A percentile compares a stretch with the other conserved stretches of the same genome.
phyloP scores from a whole-genome alignment of 2,797 vertebrate genomes.

The Pipistrellus pygmaeus region DNA sequence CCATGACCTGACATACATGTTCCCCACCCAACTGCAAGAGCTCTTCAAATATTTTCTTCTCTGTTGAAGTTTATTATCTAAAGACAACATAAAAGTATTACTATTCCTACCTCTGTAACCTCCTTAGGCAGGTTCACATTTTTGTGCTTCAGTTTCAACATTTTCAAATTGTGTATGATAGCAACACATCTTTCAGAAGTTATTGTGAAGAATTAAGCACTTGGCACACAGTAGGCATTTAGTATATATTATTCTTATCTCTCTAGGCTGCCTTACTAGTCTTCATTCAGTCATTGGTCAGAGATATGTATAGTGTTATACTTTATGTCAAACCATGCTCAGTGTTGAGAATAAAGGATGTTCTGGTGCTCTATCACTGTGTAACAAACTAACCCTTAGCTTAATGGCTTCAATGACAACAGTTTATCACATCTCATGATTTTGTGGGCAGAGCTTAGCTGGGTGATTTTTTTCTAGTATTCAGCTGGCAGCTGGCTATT shows the following conservation, averaged over 20 bases:
- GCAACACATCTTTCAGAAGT: not conserved
- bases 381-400: not conserved
- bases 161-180: not conserved
- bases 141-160: not conserved
- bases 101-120: not conserved
- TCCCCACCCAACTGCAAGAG: not conserved
- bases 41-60: not conserved
- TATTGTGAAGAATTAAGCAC: not conserved
- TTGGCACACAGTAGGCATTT: not conserved
- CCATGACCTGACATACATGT: not conserved
- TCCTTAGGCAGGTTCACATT: not conserved
- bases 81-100: not conserved
- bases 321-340: not conserved
- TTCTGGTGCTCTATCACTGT: not conserved
- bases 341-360: not conserved
- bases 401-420: not conserved
- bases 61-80: not conserved
- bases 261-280: not conserved
- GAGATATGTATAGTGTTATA: not conserved
- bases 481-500: not conserved
- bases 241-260: not conserved
- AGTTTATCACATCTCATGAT: not conserved
- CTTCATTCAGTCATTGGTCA: not conserved
- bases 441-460: not conserved
- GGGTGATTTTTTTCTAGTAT: not conserved